Conservation (phyloP, 2,797 vertebrate genomes). For the Myripristis murdjan region DNA sequence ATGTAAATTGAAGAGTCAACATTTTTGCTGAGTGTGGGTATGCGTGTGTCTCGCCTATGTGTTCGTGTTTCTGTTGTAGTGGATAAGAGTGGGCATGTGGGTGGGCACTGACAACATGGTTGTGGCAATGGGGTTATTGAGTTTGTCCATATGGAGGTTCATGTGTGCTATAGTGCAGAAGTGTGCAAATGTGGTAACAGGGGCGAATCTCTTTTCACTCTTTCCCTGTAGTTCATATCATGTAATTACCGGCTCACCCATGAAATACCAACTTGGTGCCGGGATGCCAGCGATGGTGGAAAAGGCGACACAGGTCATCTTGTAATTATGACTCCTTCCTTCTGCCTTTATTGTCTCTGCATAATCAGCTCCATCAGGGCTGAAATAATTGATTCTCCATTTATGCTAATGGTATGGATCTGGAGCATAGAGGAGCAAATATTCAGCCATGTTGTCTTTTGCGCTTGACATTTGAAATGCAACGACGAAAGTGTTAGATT, state of each 20-base stretch:
- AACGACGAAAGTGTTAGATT: slow-evolving; percentile 71
- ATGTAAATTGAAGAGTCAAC: slow-evolving; percentile 60
- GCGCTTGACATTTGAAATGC: slow-evolving; percentile 82
- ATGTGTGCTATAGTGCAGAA: slow-evolving; percentile 2
- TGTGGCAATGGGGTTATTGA: slow-evolving; percentile 2
- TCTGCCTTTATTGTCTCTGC: slow-evolving; percentile 78
- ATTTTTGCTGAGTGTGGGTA: slow-evolving; percentile 29
- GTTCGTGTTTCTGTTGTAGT: neutral
- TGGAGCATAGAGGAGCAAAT: slow-evolving; percentile 76
- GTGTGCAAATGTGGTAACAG: slow-evolving; percentile 31
- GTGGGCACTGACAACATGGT: neutral
- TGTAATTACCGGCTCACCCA: slow-evolving; percentile 70
- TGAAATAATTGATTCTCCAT: slow-evolving; percentile 82
- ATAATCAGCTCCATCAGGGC: slow-evolving; percentile 80
- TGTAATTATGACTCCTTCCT: slow-evolving; percentile 79
- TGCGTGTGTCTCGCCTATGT: slow-evolving; percentile 17
- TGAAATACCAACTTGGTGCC: slow-evolving; percentile 70
- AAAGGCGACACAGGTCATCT: slow-evolving; percentile 75
- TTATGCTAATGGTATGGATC: slow-evolving; percentile 84
- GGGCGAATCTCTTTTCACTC: slow-evolving; percentile 23
- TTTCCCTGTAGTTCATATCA: slow-evolving; percentile 58
- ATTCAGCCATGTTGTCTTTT: slow-evolving; percentile 79
- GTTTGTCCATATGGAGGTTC: slow-evolving; percentile 6
- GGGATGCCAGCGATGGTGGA: slow-evolving; percentile 60
- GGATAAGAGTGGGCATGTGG: slow-evolving; percentile 8